Conservation (phyloP, 1,140 invertebrate genomes). For the Hylaeus anthracinus region DNA sequence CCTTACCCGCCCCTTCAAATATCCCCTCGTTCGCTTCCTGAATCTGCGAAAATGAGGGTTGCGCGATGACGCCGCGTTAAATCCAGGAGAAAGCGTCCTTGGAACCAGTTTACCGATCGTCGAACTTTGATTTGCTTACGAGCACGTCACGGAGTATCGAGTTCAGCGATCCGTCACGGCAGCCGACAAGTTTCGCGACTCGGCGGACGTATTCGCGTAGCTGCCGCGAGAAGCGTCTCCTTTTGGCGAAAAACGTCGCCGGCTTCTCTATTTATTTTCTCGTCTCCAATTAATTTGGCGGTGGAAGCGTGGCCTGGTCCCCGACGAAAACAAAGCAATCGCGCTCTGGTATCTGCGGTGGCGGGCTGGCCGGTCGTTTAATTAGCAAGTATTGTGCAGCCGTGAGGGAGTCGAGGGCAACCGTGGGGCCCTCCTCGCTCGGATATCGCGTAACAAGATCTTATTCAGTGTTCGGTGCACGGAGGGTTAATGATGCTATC, state of each 20-base stretch:
- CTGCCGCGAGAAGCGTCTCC: constrained; percentile 12
- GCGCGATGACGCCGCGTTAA: too few relatives aligned
- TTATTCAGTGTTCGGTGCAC: constrained; percentile 77
- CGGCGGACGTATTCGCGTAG: neutral
- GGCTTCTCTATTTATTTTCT: constrained; percentile 70
- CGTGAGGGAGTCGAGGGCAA: constrained; percentile 44
- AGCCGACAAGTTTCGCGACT: neutral
- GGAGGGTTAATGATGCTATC: constrained; percentile 80
- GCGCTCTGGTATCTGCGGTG: constrained; percentile 76
- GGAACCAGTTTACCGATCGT: too few relatives aligned
- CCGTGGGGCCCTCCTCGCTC: constrained; percentile 46
- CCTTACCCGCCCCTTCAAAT: neutral
- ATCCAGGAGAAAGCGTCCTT: too few relatives aligned
- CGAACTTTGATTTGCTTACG: too few relatives aligned
- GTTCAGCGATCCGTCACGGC: neutral
- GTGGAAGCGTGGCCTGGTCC: constrained; percentile 71
- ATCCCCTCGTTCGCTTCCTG: neutral
- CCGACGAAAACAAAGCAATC: constrained; percentile 80
- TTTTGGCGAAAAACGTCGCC: constrained; percentile 35
- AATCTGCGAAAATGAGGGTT: too few relatives aligned
- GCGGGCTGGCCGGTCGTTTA: constrained; percentile 76
- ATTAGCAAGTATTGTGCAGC: constrained; percentile 79
- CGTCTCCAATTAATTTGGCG: constrained; percentile 79
- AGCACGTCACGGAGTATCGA: too few relatives aligned
- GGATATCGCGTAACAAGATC: constrained; percentile 80